Base-by-base conservation (phyloP, 1,140 invertebrate genomes). In the Aphaenogaster floridana region DNA sequence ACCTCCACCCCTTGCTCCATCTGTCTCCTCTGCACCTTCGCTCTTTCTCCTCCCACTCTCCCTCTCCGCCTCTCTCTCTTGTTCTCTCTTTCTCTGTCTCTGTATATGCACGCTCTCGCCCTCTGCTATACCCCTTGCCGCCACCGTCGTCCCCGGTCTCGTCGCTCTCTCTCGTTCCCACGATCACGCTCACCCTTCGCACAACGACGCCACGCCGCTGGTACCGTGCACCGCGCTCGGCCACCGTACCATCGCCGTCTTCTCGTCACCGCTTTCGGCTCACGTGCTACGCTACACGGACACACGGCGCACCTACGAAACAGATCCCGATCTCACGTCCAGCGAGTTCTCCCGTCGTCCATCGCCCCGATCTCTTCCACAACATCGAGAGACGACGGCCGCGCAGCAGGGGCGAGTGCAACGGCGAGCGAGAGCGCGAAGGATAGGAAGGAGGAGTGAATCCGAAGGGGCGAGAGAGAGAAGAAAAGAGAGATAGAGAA, bases 141-240 rank as follows among this genome's bases (percentile, higher is more conserved):
- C 0, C 9, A 15, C 9, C 11, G 11, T 48, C 68, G 68, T 69
- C 11, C 21, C 48, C 42, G 66, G 39, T 48, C 50, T 71, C 36
- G 3, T 74, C 72, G 50, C 15, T 69, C 71, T 63, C 71, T 72
- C 78, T 89, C 78, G 71, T 88, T 88, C 64, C 84, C 80, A 69
- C 77, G 72, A 83, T 61, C 59, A 59, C 74, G 80, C 54, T 83
- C 36, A 61, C 59, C 17, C 52, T 36, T 89, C 52, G 72, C 42
- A 42, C 74, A 79, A 85, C 66, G 39, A 28, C 34, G 48, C 36
- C 17, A 42, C 48, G 63, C 34, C 42, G 50, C 52, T 36, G 34
- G 52, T 61, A 68, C 15, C 48, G 42, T 84, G 52, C 52, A 59
- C 39, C 64, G 52, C 34, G 63, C 36, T 36, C 79, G 28, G n/a